These are phyloP conservation scores for Nothobranchius furzeri DNA, from an alignment of 2,113 vertebrate species.

Conservation along the genomic window DNA sequence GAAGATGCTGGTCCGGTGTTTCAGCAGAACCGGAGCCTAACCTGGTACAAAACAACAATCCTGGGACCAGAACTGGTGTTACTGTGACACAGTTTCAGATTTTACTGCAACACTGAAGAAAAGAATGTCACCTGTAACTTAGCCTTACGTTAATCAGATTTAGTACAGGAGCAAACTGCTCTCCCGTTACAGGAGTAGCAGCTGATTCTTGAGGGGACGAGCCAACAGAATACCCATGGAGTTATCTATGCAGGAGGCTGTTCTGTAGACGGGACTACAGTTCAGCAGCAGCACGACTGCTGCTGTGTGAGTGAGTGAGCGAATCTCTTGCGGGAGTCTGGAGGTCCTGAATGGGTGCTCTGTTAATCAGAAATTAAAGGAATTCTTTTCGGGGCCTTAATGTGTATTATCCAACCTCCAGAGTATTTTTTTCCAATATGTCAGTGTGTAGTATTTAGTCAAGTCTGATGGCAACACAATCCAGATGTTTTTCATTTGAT, in stretches of 20 bases:
- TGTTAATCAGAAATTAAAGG: not conserved
- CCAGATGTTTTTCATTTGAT: too few relatives aligned
- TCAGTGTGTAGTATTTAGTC: too few relatives aligned
- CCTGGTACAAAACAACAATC: not conserved
- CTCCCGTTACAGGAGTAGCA: not conserved
- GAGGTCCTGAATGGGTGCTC: too few relatives aligned
- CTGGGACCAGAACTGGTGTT: slow-evolving; percentile 13
- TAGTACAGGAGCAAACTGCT: slow-evolving; percentile 7
- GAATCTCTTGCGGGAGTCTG: not conserved
- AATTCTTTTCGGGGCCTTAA: too few relatives aligned
- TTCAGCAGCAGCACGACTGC: slow-evolving; percentile 42
- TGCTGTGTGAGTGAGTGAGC: not conserved
- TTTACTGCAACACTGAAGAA: not conserved
- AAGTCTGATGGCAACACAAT: too few relatives aligned
- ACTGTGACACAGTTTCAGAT: not conserved
- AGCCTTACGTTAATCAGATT: slow-evolving; percentile 2
- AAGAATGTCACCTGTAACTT: not conserved
- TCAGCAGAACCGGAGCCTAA: not conserved
- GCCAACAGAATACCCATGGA: too few relatives aligned
- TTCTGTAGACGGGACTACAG: slow-evolving; percentile 10
- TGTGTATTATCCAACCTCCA: too few relatives aligned
- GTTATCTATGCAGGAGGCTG: slow-evolving; percentile 4
- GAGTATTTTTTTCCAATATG: too few relatives aligned
- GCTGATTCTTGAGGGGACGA: not conserved
- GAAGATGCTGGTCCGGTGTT: not conserved